Evolutionary conservation across 2,888 invertebrate species (phyloP).

Genomic region (Drosophila lacicola): DNA sequence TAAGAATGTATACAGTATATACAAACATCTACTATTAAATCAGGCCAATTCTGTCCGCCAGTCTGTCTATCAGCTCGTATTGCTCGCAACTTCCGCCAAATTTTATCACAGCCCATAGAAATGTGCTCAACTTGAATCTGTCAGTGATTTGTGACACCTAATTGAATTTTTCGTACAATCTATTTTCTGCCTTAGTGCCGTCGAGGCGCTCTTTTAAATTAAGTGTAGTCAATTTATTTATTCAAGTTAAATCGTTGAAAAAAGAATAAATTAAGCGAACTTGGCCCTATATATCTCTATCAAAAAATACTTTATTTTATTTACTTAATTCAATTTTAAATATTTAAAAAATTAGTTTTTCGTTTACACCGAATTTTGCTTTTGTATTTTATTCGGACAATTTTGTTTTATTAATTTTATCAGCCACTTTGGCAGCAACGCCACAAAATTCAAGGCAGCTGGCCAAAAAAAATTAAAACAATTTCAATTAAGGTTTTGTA

Average conservation of each 20-base stretch:
- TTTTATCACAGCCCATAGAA: constrained; percentile 28
- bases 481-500: constrained; percentile 33
- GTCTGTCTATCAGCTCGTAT: constrained; percentile 25
- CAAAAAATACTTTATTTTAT: not conserved
- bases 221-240: constrained; percentile 49
- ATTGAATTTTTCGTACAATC: constrained; percentile 50
- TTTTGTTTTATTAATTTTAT: constrained; percentile 25
- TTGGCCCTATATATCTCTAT: not conserved
- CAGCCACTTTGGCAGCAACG: constrained; percentile 10
- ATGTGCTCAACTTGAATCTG: constrained; percentile 29
- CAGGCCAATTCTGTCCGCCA: constrained; percentile 10
- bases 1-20: not conserved
- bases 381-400: constrained; percentile 7
- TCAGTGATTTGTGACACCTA: constrained; percentile 36
- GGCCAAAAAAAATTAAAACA: constrained; percentile 9
- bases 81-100: constrained; percentile 31
- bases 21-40: not conserved
- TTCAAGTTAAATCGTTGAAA: constrained; percentile 38
- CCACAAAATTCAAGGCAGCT: not conserved
- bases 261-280: not conserved
- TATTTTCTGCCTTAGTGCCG: constrained; percentile 3
- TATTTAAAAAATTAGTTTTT: too few species aligned
- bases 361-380: not conserved
- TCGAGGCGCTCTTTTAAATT: constrained; percentile 7
- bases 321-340: too few species aligned